A percentile compares a stretch with the other conserved stretches of the same genome.
Conservation (phyloP, 2,797 vertebrate genomes). For the Sebastes iracundus region DNA sequence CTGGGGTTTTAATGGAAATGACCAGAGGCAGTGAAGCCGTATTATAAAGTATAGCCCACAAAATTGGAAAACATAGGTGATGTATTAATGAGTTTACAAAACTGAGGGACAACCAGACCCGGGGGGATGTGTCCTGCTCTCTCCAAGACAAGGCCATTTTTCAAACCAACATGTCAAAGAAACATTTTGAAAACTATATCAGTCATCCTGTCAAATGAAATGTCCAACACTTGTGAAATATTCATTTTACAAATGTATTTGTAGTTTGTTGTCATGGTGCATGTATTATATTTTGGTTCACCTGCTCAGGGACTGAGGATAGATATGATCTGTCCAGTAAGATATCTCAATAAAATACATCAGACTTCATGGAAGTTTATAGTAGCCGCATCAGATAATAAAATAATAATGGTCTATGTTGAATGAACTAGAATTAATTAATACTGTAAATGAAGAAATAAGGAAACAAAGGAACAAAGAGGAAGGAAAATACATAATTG, state of each 20-base stretch:
- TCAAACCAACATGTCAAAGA: conserved; percentile 53
- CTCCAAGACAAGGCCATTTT: conserved; percentile 39
- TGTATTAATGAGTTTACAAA: conserved; percentile 71
- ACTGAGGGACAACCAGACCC: conserved; percentile 68
- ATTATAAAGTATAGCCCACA: conserved; percentile 52
- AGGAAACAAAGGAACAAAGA: background rate
- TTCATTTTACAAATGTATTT: conserved; percentile 39
- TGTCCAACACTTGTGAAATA: conserved; percentile 33
- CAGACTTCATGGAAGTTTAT: background rate
- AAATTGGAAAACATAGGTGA: conserved; percentile 62
- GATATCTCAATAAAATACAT: conserved; percentile 8
- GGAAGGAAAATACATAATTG: background rate
- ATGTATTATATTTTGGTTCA: background rate
- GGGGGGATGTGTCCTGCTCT: conserved; percentile 46
- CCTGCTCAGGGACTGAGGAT: background rate
- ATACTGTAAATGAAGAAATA: background rate
- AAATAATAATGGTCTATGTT: background rate
- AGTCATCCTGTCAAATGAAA: conserved; percentile 49
- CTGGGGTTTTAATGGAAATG: conserved; percentile 61
- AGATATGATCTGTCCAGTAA: background rate
- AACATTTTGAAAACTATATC: conserved; percentile 54
- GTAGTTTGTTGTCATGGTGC: conserved; percentile 1
- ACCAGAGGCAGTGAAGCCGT: conserved; percentile 51
- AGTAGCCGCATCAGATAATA: background rate
- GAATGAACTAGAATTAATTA: background rate